Conservation (phyloP, 1,140 invertebrate genomes). For the Drosophila rhopaloa region DNA sequence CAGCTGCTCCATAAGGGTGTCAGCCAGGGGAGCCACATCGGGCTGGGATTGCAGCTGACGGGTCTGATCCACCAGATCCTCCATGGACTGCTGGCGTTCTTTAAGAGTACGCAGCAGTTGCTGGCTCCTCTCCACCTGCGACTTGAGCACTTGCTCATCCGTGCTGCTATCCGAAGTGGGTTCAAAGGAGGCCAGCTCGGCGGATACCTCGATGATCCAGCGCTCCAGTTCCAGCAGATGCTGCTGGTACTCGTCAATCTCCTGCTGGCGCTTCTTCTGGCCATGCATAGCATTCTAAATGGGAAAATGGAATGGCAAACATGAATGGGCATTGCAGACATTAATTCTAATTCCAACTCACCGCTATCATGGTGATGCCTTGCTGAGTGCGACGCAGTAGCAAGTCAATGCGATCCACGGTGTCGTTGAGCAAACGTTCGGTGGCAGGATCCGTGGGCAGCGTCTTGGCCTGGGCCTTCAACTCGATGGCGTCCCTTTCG, state of each 20-base stretch:
- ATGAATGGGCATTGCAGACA: not conserved
- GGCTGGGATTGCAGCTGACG: constrained; percentile 71
- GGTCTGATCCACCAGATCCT: constrained; percentile 75
- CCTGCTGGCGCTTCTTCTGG: constrained; percentile 86
- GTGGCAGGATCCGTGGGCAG: constrained; percentile 75
- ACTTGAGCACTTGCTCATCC: constrained; percentile 72
- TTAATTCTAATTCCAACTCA: constrained; percentile 35
- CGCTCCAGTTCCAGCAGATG: constrained; percentile 88
- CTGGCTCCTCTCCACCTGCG: constrained; percentile 74
- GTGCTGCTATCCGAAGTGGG: constrained; percentile 64
- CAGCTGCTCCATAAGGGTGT: constrained; percentile 74
- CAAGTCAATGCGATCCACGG: constrained; percentile 75
- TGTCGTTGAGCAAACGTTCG: constrained; percentile 77
- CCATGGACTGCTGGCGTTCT: constrained; percentile 78
- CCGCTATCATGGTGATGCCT: constrained; percentile 82
- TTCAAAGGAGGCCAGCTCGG: constrained; percentile 69
- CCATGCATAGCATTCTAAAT: constrained; percentile 85
- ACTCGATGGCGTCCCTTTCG: constrained; percentile 65
- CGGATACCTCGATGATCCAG: constrained; percentile 86
- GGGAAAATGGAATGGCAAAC: not conserved
- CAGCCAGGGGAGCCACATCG: constrained; percentile 77
- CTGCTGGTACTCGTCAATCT: constrained; percentile 87
- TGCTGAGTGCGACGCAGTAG: constrained; percentile 77
- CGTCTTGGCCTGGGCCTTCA: constrained; percentile 62
- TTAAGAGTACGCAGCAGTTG: constrained; percentile 73